phyloP scores from a whole-genome alignment of 2,888 invertebrate species.

The Crocallis elinguaria region DNA sequence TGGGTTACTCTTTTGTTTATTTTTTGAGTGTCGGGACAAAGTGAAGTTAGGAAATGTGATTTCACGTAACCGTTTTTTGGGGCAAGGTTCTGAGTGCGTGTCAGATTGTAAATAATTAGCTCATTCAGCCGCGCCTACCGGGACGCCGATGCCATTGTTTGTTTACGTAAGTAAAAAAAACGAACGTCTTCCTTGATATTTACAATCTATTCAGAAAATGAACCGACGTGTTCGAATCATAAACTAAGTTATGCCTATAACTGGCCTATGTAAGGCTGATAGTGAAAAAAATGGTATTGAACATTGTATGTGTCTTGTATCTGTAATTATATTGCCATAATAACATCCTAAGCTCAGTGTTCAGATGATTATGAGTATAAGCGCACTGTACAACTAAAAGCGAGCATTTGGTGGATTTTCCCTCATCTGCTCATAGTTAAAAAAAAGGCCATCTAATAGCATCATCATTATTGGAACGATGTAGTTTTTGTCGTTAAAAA shows the following conservation, averaged over 20 bases:
- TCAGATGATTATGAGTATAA: no score
- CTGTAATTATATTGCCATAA: no score
- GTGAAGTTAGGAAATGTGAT: conserved; percentile 80
- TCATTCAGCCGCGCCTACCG: conserved; percentile 74
- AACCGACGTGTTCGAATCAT: conserved; percentile 23
- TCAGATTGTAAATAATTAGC: conserved; percentile 83
- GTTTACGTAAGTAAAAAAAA: conserved; percentile 64
- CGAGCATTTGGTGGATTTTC: no score
- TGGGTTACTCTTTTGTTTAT: conserved; percentile 59
- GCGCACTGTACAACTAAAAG: no score
- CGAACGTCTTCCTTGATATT: conserved; percentile 62
- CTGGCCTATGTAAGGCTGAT: no score
- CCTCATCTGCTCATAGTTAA: no score
- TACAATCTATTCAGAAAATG: conserved; percentile 19
- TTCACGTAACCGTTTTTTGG: conserved; percentile 80
- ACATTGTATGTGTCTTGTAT: no score
- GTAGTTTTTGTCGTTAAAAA: no score
- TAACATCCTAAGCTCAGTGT: no score
- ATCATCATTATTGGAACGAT: no score
- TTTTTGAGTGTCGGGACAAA: conserved; percentile 67
- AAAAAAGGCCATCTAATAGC: no score
- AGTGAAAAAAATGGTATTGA: no score
- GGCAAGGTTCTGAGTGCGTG: conserved; percentile 70
- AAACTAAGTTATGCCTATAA: not conserved
- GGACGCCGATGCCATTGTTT: conserved; percentile 70